phyloP scores from a whole-genome alignment of 2,113 vertebrate genomes.

The Lagopus muta region DNA sequence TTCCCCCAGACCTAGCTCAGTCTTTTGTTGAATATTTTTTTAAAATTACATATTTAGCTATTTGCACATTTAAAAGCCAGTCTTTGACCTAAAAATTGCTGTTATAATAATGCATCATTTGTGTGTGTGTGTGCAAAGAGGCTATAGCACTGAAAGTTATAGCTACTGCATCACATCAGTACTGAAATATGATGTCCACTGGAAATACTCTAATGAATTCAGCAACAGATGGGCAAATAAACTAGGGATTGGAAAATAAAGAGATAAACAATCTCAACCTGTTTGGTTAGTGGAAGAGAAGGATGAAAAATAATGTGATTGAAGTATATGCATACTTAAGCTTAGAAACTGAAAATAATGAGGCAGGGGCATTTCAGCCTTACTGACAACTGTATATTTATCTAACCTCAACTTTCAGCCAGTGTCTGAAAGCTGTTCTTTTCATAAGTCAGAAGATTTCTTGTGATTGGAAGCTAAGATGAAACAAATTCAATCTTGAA shows the following conservation, averaged over 20 bases:
- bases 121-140: not conserved
- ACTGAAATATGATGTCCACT: not conserved
- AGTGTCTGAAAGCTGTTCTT: conserved; percentile 33
- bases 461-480: not conserved
- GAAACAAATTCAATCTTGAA: conserved; percentile 30
- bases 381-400: conserved; percentile 57
- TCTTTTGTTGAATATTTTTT: not conserved
- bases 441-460: conserved; percentile 7
- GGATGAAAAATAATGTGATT: not conserved
- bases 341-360: conserved; percentile 46
- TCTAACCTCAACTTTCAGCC: conserved; percentile 30
- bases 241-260: conserved; percentile 23
- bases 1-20: not conserved
- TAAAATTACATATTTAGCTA: not conserved
- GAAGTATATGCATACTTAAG: not conserved
- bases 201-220: not conserved
- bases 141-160: not conserved
- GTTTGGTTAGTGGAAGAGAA: not conserved
- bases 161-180: not conserved
- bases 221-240: not conserved
- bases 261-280: not conserved
- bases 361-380: conserved; percentile 11
- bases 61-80: not conserved
- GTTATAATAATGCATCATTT: not conserved
- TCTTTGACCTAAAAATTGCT: not conserved